Evolutionary conservation across 2,797 vertebrate species (phyloP), one percentile per base, ranked within the genome.

Genomic region (Sebastes cheni): DNA sequence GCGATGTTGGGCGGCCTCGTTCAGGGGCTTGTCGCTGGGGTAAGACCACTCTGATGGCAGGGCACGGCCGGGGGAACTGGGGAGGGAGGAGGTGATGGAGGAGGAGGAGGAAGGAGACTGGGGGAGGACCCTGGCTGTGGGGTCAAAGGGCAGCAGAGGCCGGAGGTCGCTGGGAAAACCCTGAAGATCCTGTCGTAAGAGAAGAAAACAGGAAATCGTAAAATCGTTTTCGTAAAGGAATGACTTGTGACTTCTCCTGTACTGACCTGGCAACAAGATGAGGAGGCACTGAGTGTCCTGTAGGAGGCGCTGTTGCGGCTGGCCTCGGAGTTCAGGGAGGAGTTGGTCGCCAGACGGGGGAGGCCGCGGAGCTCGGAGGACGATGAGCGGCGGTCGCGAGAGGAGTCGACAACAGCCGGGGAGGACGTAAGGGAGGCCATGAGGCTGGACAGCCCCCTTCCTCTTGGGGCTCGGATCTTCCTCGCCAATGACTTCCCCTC

Each of bases 391-490:
- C 8, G 3, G 64, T 60, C 0, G 1, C 29, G 27, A 60, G 25
- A 61, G 30, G 59, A 62, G 60, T 39, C n/a, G 2, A 93, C 32
- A 0, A 93, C 92, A 1, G 90, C 95, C 88, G 96, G 95, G 75
- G 96, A 96, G 81, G 94, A 95, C 5, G 97, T 97, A 32, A 98
- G 93, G n/a, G 97, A 96, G 32, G 96, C 95, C 95, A 98, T 97
- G 92, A 98, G 97, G 75, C 97, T 96, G 5, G 97, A 96, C 34
- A 98, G 95, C 30, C 97, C 97, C 8, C 97, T 95, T 27, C 97
- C 97, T 61, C 92, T 97, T 20, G 99, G 97, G 0, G 97, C 97
- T 74, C 97, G 90, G 91, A 99, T 99, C 91, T 95, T 96, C 79
- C 97, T 95, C 70, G 94, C 86, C 0, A 96, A 96, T 2, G 95